Percentiles rank a stretch among this genome's conserved stretches.
phyloP scores from a whole-genome alignment of 2,113 vertebrate genomes.

The Scolopax mira region DNA sequence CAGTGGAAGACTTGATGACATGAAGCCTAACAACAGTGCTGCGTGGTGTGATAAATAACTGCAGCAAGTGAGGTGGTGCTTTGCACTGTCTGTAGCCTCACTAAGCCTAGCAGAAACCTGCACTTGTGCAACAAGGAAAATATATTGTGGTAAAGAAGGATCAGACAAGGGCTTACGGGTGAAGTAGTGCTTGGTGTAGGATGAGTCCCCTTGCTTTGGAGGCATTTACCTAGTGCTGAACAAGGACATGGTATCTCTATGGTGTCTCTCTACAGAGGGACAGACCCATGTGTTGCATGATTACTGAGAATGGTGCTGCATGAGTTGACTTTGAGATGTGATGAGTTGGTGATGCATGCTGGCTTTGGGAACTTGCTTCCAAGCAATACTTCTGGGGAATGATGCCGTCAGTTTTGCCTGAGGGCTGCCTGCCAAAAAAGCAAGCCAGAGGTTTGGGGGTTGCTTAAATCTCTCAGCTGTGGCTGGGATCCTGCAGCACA shows the following conservation, averaged over 20 bases:
- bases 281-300: accelerated
- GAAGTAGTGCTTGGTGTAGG: neutral
- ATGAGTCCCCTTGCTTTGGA: neutral
- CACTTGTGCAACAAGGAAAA: neutral
- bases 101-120: neutral
- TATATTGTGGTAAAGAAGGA: neutral
- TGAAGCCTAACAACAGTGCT: neutral
- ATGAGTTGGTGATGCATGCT: accelerated
- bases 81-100: neutral
- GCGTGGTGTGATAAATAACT: neutral
- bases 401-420: neutral
- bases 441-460: neutral
- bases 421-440: neutral
- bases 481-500: accelerated
- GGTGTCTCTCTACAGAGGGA: accelerated
- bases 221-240: neutral
- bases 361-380: neutral
- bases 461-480: neutral
- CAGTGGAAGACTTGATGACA: neutral
- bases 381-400: neutral
- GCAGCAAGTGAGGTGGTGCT: neutral
- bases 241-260: accelerated
- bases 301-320: neutral
- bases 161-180: neutral
- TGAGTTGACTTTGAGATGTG: neutral